Conservation (phyloP, 30 jellyfish, hydroid and myxozoan genomes). For the Aurelia coerulea region DNA sequence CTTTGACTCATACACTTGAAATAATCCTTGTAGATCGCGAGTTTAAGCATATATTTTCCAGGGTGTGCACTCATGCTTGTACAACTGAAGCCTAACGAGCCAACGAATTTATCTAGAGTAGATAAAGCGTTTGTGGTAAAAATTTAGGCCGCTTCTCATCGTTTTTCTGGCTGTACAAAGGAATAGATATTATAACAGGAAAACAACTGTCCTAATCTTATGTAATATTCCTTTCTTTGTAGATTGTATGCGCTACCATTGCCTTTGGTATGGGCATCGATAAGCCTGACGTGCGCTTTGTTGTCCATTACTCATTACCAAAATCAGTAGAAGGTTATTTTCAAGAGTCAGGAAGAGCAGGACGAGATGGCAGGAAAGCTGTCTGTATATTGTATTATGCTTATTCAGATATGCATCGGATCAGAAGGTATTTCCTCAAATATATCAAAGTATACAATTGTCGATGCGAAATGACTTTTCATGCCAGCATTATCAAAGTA, state of each 20-base stretch:
- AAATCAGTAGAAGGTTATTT: slow-evolving; percentile 98
- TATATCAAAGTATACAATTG: too few species aligned
- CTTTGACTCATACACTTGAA: too few species aligned
- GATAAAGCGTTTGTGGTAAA: too few species aligned
- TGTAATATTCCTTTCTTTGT: not conserved
- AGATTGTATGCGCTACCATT: slow-evolving; percentile 98
- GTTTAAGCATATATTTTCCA: too few species aligned
- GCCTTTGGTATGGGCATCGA: slow-evolving; percentile 99
- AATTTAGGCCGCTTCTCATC: too few species aligned
- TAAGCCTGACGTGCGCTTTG: slow-evolving; percentile 99
- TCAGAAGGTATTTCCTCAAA: slow-evolving; percentile 70
- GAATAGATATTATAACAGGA: too few species aligned
- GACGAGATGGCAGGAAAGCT: slow-evolving; percentile 97
- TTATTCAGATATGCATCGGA: slow-evolving; percentile 93
- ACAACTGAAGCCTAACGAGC: too few species aligned
- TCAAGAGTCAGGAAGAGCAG: slow-evolving; percentile 99
- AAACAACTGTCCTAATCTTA: too few species aligned
- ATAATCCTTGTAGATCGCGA: too few species aligned
- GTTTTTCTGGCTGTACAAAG: too few species aligned
- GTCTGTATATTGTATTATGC: slow-evolving; percentile 85
- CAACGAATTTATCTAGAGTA: too few species aligned
- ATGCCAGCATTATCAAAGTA: not conserved
- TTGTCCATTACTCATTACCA: slow-evolving; percentile 95
- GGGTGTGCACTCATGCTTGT: too few species aligned
- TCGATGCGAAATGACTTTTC: not conserved